A percentile compares a stretch with the other conserved stretches of the same genome.
Evolutionary conservation across 2,113 vertebrate species (phyloP).

Genomic region (Petrocephalus microphthalmus): DNA sequence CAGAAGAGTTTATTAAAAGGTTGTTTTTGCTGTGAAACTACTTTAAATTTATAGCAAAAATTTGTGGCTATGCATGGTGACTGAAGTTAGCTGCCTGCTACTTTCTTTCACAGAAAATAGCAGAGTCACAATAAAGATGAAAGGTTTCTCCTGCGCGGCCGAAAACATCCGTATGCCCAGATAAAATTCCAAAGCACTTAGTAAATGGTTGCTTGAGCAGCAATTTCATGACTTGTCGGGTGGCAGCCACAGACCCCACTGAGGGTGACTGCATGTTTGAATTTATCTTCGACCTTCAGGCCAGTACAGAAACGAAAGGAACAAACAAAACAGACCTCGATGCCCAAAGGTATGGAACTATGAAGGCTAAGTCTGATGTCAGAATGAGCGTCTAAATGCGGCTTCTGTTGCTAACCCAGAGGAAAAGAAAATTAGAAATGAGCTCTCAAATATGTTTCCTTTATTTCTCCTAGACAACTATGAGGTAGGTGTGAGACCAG

Average conservation of each 20-base stretch:
- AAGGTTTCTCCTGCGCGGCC: not conserved
- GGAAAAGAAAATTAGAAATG: too few relatives aligned
- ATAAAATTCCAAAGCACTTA: not conserved
- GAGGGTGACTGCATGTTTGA: not conserved
- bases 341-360: not conserved
- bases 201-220: not conserved
- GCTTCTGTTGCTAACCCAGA: not conserved
- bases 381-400: not conserved
- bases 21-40: not conserved
- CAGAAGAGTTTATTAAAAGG: not conserved
- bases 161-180: conserved; percentile 9
- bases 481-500: too few relatives aligned
- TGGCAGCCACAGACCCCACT: not conserved
- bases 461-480: too few relatives aligned
- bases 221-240: not conserved
- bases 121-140: not conserved
- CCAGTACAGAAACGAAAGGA: not conserved
- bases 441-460: too few relatives aligned
- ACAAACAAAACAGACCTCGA: not conserved
- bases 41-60: not conserved
- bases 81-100: not conserved
- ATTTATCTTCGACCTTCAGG: not conserved
- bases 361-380: not conserved
- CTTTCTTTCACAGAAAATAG: not conserved
- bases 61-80: not conserved